phyloP scores from a whole-genome alignment of 2,888 invertebrate genomes.

The Hymenopus coronatus region DNA sequence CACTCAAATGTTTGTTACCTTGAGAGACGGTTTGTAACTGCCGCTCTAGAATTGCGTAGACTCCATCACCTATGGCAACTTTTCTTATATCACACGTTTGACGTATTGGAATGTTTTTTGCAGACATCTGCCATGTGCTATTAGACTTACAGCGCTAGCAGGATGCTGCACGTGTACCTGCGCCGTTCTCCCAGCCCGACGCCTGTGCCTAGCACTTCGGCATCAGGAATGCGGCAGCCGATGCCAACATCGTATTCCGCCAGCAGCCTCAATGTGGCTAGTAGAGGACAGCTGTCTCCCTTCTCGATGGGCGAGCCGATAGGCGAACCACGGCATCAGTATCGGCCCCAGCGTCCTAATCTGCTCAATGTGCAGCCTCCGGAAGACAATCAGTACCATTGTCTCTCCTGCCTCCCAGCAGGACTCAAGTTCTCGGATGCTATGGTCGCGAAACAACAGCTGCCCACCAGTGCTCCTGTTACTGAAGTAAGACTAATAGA shows the following conservation, averaged over 20 bases:
- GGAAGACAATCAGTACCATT: slow-evolving; percentile 35
- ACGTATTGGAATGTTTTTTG: too few relatives aligned
- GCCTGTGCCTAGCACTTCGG: slow-evolving; percentile 3
- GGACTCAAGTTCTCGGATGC: slow-evolving; percentile 41
- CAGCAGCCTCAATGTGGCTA: slow-evolving; percentile 9
- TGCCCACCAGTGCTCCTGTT: background rate
- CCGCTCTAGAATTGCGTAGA: too few relatives aligned
- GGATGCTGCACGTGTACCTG: slow-evolving; percentile 24
- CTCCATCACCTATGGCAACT: too few relatives aligned
- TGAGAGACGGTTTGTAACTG: too few relatives aligned
- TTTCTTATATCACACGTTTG: too few relatives aligned
- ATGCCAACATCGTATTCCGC: slow-evolving; percentile 17
- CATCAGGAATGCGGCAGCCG: slow-evolving; percentile 9
- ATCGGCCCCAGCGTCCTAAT: slow-evolving; percentile 21
- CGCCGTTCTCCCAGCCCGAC: slow-evolving; percentile 31
- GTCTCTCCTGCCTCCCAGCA: slow-evolving; percentile 42
- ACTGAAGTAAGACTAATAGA: background rate
- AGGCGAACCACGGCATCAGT: slow-evolving; percentile 26
- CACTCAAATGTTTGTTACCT: too few relatives aligned
- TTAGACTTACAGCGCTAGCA: background rate
- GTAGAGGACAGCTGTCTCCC: slow-evolving; percentile 21
- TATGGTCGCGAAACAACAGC: slow-evolving; percentile 39
- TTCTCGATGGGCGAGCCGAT: slow-evolving; percentile 27
- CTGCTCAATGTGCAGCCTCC: slow-evolving; percentile 28
- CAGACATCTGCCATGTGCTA: too few relatives aligned